Base-by-base conservation (phyloP, 2,888 invertebrate genomes). In the Drosophila prolongata region DNA sequence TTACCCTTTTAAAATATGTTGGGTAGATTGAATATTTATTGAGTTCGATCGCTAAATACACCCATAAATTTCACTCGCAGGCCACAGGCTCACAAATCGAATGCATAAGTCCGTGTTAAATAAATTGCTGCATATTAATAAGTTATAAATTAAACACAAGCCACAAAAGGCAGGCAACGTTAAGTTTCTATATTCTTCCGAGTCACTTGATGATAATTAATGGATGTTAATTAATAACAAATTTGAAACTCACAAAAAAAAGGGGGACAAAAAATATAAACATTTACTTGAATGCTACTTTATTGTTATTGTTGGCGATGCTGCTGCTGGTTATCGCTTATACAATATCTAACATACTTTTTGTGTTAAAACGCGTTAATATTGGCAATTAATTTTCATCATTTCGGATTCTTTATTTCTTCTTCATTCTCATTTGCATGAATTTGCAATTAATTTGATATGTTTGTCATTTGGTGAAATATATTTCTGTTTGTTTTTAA, bases 371-470 rank as follows among this genome's bases (percentile, higher is more conserved):
- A 86, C 65, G 75, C 83, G 88, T 76, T 79, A 81, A 85, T 88
- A 79, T 75, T 76, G 77, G 75, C 84, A 79, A 86, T 89, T 88
- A 89, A 86, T 89, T 76, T 76, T 59, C 69, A 74, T 65, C 82
- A 56, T 78, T 61, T 74, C 53, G 37, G 55, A 59, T 77, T 80
- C 74, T 71, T 75, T 69, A 47, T 52, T 65, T 66, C 70, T 52
- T 60, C 59, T 54, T 60, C 75, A 52, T 27, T 54, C 54, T 71
- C 72, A 87, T 85, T 85, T 85, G 86, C 88, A 85, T 85, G 78
- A 89, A 85, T 85, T 81, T 58, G 76, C 88, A 87, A 89, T 85
- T 85, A 87, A 87, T 89, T 85, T 78, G 38, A 79, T 74, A 54
- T 65, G 61, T 69, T 69, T 81, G 89, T 80, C 89, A 83, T 73